Percentiles rank a stretch among this genome's conserved stretches.
Evolutionary conservation across 2,797 vertebrate species (phyloP).

Genomic region (Tiaroga cobitis): DNA sequence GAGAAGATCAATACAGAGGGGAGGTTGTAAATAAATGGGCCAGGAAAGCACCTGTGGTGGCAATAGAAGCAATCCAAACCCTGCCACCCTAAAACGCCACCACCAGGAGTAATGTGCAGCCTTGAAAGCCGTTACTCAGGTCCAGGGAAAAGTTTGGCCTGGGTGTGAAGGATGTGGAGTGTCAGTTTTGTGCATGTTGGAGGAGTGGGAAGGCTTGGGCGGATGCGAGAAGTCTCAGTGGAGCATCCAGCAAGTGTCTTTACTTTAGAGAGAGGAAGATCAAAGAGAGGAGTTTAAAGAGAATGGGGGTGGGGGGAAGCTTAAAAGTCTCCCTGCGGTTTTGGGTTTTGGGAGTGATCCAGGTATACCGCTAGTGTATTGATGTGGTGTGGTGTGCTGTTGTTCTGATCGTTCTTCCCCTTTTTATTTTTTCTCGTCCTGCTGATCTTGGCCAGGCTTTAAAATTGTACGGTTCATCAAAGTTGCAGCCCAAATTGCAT

Average conservation of each 20-base stretch:
- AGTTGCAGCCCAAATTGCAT: conserved; percentile 78
- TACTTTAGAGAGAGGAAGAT: conserved; percentile 78
- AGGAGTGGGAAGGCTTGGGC: conserved; percentile 63
- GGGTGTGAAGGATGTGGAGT: conserved; percentile 73
- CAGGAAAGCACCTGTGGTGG: conserved; percentile 67
- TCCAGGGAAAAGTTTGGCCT: conserved; percentile 61
- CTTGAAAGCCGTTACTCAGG: conserved; percentile 51
- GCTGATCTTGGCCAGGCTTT: conserved; percentile 75
- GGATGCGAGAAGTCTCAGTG: conserved; percentile 72
- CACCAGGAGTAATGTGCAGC: conserved; percentile 51
- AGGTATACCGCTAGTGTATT: conserved; percentile 75
- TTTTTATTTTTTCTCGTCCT: conserved; percentile 74
- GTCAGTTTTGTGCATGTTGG: conserved; percentile 49
- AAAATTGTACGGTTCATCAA: conserved; percentile 78
- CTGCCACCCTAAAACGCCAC: conserved; percentile 61
- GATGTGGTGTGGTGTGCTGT: conserved; percentile 74
- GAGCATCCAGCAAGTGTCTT: conserved; percentile 73
- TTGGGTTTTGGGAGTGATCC: conserved; percentile 75
- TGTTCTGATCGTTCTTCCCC: conserved; percentile 72
- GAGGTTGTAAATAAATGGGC: conserved; percentile 67
- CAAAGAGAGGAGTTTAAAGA: conserved; percentile 78
- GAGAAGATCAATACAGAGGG: conserved; percentile 66
- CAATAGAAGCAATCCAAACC: conserved; percentile 67
- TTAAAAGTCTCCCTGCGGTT: conserved; percentile 68
- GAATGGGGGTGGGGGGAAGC: conserved; percentile 66